Percentiles rank a stretch among this genome's conserved stretches.
Conservation (phyloP, 2,888 invertebrate genomes). For the Cantharis rufa region DNA sequence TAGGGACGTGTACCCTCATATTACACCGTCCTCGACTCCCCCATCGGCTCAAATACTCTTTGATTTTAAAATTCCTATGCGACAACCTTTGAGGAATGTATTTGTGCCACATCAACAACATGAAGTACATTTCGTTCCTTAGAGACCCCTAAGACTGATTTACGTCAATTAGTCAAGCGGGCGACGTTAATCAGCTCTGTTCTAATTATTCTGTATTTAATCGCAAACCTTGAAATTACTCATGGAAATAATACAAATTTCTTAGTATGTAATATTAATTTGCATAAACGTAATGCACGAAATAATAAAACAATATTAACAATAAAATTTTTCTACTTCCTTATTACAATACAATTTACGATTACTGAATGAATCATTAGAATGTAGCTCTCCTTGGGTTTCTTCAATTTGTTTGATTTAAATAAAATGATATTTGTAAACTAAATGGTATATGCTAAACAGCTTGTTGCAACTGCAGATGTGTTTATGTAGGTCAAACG, state of each 20-base stretch:
- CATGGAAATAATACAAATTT: not conserved
- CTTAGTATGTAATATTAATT: not conserved
- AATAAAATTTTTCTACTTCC: not conserved
- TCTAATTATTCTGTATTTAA: not conserved
- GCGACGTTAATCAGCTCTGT: not conserved
- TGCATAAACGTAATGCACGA: not conserved
- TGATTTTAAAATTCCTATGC: constrained; percentile 28
- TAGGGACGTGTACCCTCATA: constrained; percentile 27
- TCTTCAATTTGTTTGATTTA: not conserved
- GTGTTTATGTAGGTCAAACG: not conserved
- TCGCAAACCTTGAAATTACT: not conserved
- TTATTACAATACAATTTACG: not conserved
- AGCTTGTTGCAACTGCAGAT: not conserved
- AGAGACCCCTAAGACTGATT: not conserved
- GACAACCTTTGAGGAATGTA: constrained; percentile 12
- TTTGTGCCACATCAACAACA: not conserved
- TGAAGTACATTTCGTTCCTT: not conserved
- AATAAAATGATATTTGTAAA: not conserved
- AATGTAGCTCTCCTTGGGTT: not conserved
- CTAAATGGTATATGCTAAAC: not conserved
- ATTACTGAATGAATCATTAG: not conserved
- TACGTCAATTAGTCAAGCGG: not conserved
- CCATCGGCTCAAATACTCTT: constrained; percentile 16
- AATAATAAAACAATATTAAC: not conserved
- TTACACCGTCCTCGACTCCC: constrained; percentile 24